These are phyloP conservation scores for Liasis olivaceus DNA, from an alignment of 2,797 vertebrate species.

Conservation along the genomic window DNA sequence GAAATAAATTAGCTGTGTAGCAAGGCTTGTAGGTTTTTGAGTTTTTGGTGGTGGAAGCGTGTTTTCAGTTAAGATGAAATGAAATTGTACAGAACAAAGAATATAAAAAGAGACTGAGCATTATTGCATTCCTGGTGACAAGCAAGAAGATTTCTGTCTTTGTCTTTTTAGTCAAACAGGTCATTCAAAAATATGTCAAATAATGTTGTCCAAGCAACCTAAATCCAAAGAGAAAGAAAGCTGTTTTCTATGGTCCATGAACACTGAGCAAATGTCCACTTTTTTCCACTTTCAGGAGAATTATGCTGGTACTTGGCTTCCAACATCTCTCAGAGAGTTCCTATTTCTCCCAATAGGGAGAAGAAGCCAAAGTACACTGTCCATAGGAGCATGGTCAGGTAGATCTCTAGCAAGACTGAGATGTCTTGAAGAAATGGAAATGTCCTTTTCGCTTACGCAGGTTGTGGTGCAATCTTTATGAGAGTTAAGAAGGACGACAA, in stretches of 20 bases:
- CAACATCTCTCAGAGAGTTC: too few species aligned
- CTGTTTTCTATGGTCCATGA: neutral
- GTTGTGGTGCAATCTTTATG: too few species aligned
- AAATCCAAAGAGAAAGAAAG: neutral
- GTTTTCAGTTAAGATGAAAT: neutral
- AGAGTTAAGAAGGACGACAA: neutral
- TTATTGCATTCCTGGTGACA: neutral
- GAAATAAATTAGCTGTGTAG: conserved; percentile 4
- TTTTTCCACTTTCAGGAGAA: too few species aligned
- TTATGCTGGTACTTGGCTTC: too few species aligned
- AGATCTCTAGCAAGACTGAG: too few species aligned
- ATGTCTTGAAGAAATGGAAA: too few species aligned
- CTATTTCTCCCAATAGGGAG: too few species aligned
- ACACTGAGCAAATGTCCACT: too few species aligned
- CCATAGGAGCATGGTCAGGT: too few species aligned
- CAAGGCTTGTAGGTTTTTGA: neutral
- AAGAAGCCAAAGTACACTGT: too few species aligned
- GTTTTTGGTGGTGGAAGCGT: neutral
- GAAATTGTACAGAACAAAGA: neutral
- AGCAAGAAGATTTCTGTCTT: neutral
- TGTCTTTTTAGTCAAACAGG: neutral
- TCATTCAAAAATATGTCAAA: neutral
- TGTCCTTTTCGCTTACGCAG: too few species aligned
- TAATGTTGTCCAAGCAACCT: neutral
- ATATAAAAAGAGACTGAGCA: neutral